phyloP scores from a whole-genome alignment of 2,113 vertebrate species.

The Dicentrarchus labrax region DNA sequence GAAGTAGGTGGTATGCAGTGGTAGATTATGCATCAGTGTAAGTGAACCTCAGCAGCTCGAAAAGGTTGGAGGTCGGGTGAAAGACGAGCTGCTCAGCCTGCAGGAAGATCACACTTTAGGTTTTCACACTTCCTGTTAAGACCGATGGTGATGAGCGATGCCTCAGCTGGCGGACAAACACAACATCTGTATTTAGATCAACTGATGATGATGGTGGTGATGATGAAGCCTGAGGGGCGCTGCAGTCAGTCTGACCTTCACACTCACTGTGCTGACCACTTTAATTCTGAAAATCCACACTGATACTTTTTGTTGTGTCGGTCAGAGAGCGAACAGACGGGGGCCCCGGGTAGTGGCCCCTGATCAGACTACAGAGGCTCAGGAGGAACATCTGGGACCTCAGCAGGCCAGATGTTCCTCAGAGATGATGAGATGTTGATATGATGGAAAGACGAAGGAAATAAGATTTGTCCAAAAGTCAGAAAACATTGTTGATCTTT shows the following conservation, averaged over 20 bases:
- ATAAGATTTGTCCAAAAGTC: too few species aligned
- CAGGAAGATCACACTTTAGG: not conserved
- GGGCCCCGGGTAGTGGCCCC: not conserved
- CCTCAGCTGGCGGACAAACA: conserved; percentile 11
- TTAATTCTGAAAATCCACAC: conserved; percentile 17
- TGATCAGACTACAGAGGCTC: not conserved
- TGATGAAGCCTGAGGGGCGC: not conserved
- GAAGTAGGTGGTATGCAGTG: too few species aligned
- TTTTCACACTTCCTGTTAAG: conserved; percentile 37
- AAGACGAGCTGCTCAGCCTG: not conserved
- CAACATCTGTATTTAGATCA: conserved; percentile 36
- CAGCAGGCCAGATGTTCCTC: not conserved
- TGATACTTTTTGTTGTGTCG: not conserved
- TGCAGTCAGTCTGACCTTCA: conserved; percentile 20
- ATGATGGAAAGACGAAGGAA: too few species aligned
- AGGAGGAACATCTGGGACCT: not conserved
- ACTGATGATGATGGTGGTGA: conserved; percentile 16
- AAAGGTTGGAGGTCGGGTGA: too few species aligned
- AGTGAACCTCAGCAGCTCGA: too few species aligned
- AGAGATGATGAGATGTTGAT: too few species aligned
- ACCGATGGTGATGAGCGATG: not conserved
- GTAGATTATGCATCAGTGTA: too few species aligned
- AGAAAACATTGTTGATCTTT: too few species aligned
- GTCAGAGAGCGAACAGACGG: not conserved
- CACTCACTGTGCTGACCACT: not conserved